A percentile compares a stretch with the other conserved stretches of the same genome.
Conservation (phyloP, 2,888 invertebrate species). For the Trachelus tabidus region DNA sequence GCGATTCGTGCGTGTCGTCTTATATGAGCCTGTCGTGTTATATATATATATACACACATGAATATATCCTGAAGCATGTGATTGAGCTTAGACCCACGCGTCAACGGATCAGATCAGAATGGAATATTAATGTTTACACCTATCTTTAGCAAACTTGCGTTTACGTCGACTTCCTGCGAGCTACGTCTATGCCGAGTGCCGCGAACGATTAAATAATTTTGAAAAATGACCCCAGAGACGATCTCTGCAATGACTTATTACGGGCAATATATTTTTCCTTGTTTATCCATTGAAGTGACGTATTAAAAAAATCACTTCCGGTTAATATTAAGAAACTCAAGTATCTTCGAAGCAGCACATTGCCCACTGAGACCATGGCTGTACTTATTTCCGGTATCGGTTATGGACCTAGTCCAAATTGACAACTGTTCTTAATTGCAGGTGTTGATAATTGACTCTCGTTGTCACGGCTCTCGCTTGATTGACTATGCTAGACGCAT, state of each 20-base stretch:
- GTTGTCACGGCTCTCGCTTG: constrained; percentile 1
- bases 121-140: constrained; percentile 3
- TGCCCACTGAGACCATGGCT: not conserved
- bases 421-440: constrained; percentile 17
- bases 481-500: not conserved
- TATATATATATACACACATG: not conserved
- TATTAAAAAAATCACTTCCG: not conserved
- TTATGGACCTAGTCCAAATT: not conserved
- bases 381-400: not conserved
- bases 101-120: constrained; percentile 2
- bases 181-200: not conserved
- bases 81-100: not conserved
- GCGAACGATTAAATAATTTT: not conserved
- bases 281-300: not conserved
- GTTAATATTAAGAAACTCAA: not conserved
- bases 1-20: constrained; percentile 24
- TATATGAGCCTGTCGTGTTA: not conserved
- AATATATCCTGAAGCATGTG: not conserved
- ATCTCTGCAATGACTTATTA: not conserved
- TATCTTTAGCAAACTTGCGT: not conserved
- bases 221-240: not conserved
- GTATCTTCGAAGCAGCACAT: not conserved
- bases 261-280: not conserved
- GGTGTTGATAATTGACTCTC: constrained; percentile 25
- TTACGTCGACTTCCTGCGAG: not conserved